Base-by-base conservation (phyloP, 1,140 invertebrate species). In the Bombus consobrinus region DNA sequence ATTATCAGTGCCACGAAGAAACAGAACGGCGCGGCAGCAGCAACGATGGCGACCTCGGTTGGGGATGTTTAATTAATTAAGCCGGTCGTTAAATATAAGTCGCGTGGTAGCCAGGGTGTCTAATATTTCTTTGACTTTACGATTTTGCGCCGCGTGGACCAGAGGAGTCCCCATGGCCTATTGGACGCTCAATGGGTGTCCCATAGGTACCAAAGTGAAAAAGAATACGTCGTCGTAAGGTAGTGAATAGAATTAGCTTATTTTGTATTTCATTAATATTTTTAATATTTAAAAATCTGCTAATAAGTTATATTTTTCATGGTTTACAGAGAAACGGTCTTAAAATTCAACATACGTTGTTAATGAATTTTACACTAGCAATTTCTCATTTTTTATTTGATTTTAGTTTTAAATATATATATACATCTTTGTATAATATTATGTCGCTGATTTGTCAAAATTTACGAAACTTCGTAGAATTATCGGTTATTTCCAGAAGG, bases 21-120 rank as follows among this genome's bases (percentile, higher is more conserved):
- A 53, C 47, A 5, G 47, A 75, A 62, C 39, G n/a, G 1, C 9
- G 25, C 53, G 32, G 28, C 28, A 28, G 28, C 6, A 10, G 34
- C 59, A 47, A 6, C 47, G 15, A 37, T 37, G 57, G n/a, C 39
- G 5, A 47, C 41, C 41, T 47, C 25, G 43, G 15, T 73, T 18
- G 43, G 41, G 81, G 81, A 41, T 75, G 59, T 28, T 83, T 43
- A 68, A 76, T 83, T 83, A 83, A 83, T 83, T 83, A 77, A 66
- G 9, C 37, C 18, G 22, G 9, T 22, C 28, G 73, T 83, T 83
- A 68, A 68, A 13, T 28, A 53, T n/a, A 5, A 73, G 68, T 62
- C 37, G 39, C 28, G 37, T 53, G 72, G 62, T 47, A 77, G 62
- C 62, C 34, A 4, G 4, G 43, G 41, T 68, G 73, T 83, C 43